These are phyloP conservation scores for Naja naja DNA, from an alignment of 2,113 vertebrate species.

Conservation along the genomic window DNA sequence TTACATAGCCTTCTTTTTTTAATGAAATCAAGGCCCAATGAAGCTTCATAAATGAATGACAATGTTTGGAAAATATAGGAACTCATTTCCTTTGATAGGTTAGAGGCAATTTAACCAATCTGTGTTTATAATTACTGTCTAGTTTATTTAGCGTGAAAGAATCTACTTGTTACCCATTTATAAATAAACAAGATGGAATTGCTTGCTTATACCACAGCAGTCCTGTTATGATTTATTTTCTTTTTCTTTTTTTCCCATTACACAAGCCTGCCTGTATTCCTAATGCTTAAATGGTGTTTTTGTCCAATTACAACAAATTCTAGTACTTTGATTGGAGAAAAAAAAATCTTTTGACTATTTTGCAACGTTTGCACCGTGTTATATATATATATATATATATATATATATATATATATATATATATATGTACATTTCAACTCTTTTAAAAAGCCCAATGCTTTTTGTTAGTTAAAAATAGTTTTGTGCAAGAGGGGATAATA, in stretches of 20 bases:
- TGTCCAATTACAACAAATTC: constrained; percentile 61
- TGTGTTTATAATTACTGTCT: constrained; percentile 84
- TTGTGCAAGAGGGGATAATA: constrained; percentile 46
- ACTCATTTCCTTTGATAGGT: constrained; percentile 82
- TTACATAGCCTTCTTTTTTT: constrained; percentile 62
- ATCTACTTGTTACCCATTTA: constrained; percentile 78
- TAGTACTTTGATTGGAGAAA: constrained; percentile 29
- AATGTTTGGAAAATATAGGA: constrained; percentile 82
- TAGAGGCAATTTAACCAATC: constrained; percentile 77
- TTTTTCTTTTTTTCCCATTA: constrained; percentile 65
- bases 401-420: neutral
- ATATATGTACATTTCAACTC: constrained; percentile 45
- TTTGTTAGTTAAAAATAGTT: constrained; percentile 67
- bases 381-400: constrained; percentile 30
- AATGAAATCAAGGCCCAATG: constrained; percentile 79
- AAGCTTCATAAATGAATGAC: constrained; percentile 84
- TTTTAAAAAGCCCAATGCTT: constrained; percentile 50
- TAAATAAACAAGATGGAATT: constrained; percentile 78
- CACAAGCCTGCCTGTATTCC: constrained; percentile 70
- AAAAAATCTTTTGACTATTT: constrained; percentile 53
- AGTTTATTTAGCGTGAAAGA: constrained; percentile 77
- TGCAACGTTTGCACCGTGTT: constrained; percentile 65
- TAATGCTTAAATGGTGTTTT: constrained; percentile 59
- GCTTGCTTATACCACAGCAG: constrained; percentile 68
- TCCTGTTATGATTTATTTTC: constrained; percentile 73